Base-by-base conservation (phyloP, 2,797 vertebrate species). In the Falco peregrinus region DNA sequence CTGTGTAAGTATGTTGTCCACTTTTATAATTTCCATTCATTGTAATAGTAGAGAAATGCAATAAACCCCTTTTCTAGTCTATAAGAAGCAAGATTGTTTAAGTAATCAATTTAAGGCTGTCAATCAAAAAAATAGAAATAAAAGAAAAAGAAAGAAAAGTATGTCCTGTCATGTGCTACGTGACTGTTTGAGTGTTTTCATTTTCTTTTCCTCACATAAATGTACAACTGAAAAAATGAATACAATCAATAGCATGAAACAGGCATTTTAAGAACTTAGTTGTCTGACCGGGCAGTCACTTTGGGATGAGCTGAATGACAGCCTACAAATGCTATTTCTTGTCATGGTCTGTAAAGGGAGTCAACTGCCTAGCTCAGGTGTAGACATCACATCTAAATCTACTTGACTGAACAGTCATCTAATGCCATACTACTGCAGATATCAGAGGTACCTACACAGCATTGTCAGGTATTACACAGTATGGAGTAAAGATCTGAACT, bases 161-260 rank as follows among this genome's bases (percentile, higher is more conserved):
- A 35, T 6, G 12, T 37, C 4, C 28, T 60, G 4, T 19, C 2
- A 10, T 21, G 6, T 41, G 6, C 2, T 48, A 4, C n/a, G 7
- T 51, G 45, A 60, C 18, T 68, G 29, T 31, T 76, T 48, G 45
- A 60, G 24, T 68, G 29, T 31, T 76, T 48, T 43, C 2, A 50
- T 24, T 53, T 65, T 70, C 7, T 78, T 73, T 83, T 88, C 17
- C 12, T 81, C 26, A 39, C 8, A 68, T 10, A 48, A 84, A 59
- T n/a, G 5, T 35, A 63, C 68, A 82, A 33, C 12, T 29, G 35
- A 56, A 43, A 11, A 25, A 50, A 31, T 24, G 8, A 4, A 8
- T 12, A 47, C 1, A 5, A 56, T 17, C 57, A 39, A 5, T 17
- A 71, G 2, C 2, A 4, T 24, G 33, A 51, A 67, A 43, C 2